Conservation (phyloP, 2,797 vertebrate species). For the Rhadinocentrus ornatus region DNA sequence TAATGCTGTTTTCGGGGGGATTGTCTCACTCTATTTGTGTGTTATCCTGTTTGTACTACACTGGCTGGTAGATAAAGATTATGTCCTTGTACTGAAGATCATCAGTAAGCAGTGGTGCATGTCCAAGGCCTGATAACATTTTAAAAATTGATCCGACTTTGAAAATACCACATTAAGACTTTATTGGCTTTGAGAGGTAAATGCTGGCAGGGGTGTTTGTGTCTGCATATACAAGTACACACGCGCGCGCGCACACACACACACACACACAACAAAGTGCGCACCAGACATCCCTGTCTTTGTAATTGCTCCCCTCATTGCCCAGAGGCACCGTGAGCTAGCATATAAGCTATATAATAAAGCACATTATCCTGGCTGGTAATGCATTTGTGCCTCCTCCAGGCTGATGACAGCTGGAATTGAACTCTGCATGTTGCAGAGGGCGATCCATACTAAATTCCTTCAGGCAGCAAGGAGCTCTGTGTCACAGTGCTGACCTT, state of each 20-base stretch:
- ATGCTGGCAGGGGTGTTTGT: slow-evolving; percentile 68
- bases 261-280: slow-evolving; percentile 19
- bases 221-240: background rate
- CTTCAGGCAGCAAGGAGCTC: slow-evolving; percentile 69
- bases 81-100: slow-evolving; percentile 69
- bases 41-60: slow-evolving; percentile 36
- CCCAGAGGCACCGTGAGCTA: slow-evolving; percentile 70
- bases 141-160: slow-evolving; percentile 81
- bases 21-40: slow-evolving; percentile 11
- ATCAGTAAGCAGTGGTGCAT: slow-evolving; percentile 69
- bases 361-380: slow-evolving; percentile 77
- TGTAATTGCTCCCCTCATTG: slow-evolving; percentile 80
- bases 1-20: background rate
- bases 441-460: slow-evolving; percentile 79
- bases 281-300: slow-evolving; percentile 56
- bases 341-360: slow-evolving; percentile 79
- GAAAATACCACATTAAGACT: slow-evolving; percentile 73
- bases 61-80: slow-evolving; percentile 35
- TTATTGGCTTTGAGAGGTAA: slow-evolving; percentile 78
- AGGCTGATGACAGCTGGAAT: slow-evolving; percentile 77
- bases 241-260: background rate
- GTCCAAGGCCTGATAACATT: slow-evolving; percentile 72
- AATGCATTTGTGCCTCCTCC: slow-evolving; percentile 77
- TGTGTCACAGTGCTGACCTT: slow-evolving; percentile 76
- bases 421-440: slow-evolving; percentile 69